Evolutionary conservation across 2,888 invertebrate species (phyloP), one percentile per base, ranked within the genome.

Genomic region (Bugulina stolonifera): DNA sequence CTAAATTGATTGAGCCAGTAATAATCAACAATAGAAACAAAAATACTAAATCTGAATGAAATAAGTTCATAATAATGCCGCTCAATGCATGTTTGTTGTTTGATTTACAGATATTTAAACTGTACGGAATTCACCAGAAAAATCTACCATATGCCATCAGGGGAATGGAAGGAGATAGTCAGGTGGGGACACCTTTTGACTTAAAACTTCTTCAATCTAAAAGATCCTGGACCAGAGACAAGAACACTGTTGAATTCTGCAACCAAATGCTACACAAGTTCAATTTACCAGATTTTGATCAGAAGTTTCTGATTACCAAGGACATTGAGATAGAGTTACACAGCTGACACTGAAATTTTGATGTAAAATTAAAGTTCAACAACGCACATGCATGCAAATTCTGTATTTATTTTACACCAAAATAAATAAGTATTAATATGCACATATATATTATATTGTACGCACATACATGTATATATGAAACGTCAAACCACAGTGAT

Each of bases 201-300:
- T n/a, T 14, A n/a, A 25, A 57, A 5, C 5, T n/a, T 3, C 57
- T 57, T 5, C 18, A n/a, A 3, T 23, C 18, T 25, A 57, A 57
- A 25, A 57, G 25, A n/a, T 5, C n/a, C 25, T 57, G 57, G 57
- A 25, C 25, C 5, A 14, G 57, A 57, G 57, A 57, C 23, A 25
- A 57, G 57, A 25, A 14, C 5, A 57, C 57, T 14, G 57, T 57
- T 14, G 57, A 5, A 5, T 5, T 57, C 23, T 57, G 57, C 23
- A 57, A 57, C 25, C 14, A 25, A 57, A 25, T 57, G 5, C 23
- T 57, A 25, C 5, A 25, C 22, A 22, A 57, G 57, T 57, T 14
- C 57, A 57, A 57, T 25, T 25, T 57, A 25, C 57, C 57, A 3
- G 25, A n/a, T n/a, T 57, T 57, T 57, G 57, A 57, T 57, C 10